Conservation (phyloP, 2,113 vertebrate genomes). For the Bubalus kerabau region DNA sequence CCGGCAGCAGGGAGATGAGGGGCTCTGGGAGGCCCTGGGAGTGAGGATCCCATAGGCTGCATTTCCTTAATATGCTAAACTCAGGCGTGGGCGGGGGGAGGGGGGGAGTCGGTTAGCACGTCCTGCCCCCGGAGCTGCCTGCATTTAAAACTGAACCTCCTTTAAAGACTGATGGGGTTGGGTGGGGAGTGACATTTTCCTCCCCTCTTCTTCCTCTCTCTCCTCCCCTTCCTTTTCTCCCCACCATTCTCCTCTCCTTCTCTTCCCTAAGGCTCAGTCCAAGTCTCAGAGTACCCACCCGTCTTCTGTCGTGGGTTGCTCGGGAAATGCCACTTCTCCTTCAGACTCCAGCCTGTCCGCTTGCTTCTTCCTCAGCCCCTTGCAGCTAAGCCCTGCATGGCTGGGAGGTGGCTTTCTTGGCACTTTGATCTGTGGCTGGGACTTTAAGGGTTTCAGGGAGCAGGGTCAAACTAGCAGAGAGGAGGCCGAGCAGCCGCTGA, state of each 20-base stretch:
- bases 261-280: background rate
- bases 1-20: fast-evolving
- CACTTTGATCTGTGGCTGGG: background rate
- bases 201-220: background rate
- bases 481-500: background rate
- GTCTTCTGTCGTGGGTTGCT: background rate
- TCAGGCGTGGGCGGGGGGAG: background rate
- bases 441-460: slow-evolving; percentile 34
- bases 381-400: slow-evolving; percentile 9
- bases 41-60: background rate
- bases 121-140: background rate
- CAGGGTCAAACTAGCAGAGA: background rate
- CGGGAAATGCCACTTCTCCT: slow-evolving; percentile 12
- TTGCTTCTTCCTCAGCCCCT: background rate
- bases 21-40: background rate
- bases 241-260: background rate
- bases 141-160: background rate
- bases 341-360: background rate
- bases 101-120: background rate
- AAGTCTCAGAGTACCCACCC: background rate
- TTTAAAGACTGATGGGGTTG: background rate
- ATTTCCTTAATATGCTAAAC: slow-evolving; percentile 41
- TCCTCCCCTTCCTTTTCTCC: background rate
- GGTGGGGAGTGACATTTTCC: background rate
- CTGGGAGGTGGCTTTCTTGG: background rate